Evolutionary conservation across 2,113 vertebrate genomes (phyloP), one percentile per base, ranked within the genome.

Genomic region (Prolemur simus): DNA sequence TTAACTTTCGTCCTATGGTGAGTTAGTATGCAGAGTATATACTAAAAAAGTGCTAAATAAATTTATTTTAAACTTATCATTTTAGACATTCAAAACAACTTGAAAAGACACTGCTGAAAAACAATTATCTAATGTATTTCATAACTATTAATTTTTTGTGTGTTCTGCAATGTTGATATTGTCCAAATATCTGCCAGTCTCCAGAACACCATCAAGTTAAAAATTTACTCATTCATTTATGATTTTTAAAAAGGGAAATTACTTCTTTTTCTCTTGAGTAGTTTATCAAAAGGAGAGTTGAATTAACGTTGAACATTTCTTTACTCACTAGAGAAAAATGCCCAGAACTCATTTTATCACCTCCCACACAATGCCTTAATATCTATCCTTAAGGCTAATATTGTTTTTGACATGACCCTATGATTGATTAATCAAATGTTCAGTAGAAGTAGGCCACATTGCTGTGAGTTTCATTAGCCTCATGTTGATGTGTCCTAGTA

Each of bases 51-150:
- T 63, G 12, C 52, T 74, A 74, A 84, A 74, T 63, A 69, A 58
- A 81, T 37, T 52, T 17, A 68, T 76, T 84, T 96, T 52, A 21
- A 87, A 95, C 81, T 94, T 76, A 86, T 6, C 32, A 15, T 71
- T 74, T 94, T 87, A 87, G 89, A 14, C 56, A 42, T 86, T 91
- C 63, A 83, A 77, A 85, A 87, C 76, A 68, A 87, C 69, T 80
- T 94, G 42, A 92, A 42, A 87, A 84, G 37, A 4, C 63, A 58
- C 82, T 74, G 37, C 68, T 81, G 49, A 89, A 96, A 87, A 89
- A 42, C 27, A 76, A 39, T 54, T 84, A 78, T 56, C 25, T 84
- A 81, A 92, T 52, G 15, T 60, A 66, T 71, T 91, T 92, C 47
- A 81, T 12, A 56, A n/a, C 32, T 89, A 76, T 87, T 64, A 71